phyloP scores from a whole-genome alignment of 2,113 vertebrate genomes.

The Peucedramus taeniatus region DNA sequence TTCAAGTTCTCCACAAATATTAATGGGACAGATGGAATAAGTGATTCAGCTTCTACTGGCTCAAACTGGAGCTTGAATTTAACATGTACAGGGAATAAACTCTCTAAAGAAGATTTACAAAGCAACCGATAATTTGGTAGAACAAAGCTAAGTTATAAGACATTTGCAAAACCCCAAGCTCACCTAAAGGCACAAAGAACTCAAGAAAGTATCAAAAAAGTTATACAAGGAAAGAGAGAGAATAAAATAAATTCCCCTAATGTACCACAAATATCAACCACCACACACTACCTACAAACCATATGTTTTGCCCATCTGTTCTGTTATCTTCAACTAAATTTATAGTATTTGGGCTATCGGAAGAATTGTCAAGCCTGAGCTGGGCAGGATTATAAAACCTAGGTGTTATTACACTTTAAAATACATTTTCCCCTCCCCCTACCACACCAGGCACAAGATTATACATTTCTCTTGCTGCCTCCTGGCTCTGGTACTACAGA shows the following conservation, averaged over 20 bases:
- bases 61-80: not conserved
- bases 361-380: conserved; percentile 78
- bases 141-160: conserved; percentile 10
- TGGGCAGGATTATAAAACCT: conserved; percentile 76
- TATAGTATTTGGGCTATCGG: conserved; percentile 82
- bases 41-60: not conserved
- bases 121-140: not conserved
- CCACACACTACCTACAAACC: conserved; percentile 82
- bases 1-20: not conserved
- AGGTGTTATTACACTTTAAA: conserved; percentile 76
- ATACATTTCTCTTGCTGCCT: not conserved
- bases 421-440: conserved; percentile 25
- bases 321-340: conserved; percentile 82
- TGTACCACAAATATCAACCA: conserved; percentile 78
- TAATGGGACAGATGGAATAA: not conserved
- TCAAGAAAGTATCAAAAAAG: conserved; percentile 71
- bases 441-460: not conserved
- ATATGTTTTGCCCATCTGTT: conserved; percentile 85
- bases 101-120: not conserved
- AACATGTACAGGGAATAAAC: not conserved
- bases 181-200: conserved; percentile 60
- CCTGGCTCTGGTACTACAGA: not conserved
- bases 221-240: conserved; percentile 71
- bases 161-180: conserved; percentile 5
- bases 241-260: conserved; percentile 84